These are phyloP conservation scores for Caenorhabditis uteleia DNA, from an alignment of 2,888 invertebrate species.

Conservation along the genomic window DNA sequence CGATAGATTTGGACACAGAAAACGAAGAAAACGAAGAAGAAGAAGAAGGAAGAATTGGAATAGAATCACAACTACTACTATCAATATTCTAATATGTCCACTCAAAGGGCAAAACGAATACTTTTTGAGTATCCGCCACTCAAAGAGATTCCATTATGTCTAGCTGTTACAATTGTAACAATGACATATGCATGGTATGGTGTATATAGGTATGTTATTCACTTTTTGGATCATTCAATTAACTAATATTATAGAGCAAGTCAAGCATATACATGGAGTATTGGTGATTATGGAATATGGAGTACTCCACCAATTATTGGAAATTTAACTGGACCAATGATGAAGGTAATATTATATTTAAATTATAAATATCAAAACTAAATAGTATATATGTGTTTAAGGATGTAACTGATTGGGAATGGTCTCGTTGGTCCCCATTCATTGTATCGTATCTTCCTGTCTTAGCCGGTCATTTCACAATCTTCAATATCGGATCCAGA, in stretches of 20 bases:
- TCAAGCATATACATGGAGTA: constrained; percentile 37
- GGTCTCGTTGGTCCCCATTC: constrained; percentile 66
- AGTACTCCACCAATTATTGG: constrained; percentile 40
- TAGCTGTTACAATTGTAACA: constrained; percentile 44
- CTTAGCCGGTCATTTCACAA: constrained; percentile 54
- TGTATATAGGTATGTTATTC: constrained; percentile 28
- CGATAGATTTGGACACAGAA: background rate
- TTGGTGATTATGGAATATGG: constrained; percentile 44
- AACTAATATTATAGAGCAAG: constrained; percentile 34
- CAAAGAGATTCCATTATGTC: constrained; percentile 62
- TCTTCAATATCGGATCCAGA: constrained; percentile 62
- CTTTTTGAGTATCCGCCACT: constrained; percentile 66
- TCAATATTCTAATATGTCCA: background rate
- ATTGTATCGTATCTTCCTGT: constrained; percentile 58
- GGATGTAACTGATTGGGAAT: constrained; percentile 70
- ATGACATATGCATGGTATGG: constrained; percentile 57
- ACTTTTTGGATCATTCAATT: background rate
- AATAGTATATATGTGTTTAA: constrained; percentile 22
- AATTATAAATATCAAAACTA: background rate
- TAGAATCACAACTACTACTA: too few relatives aligned
- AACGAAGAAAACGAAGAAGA: constrained; percentile 2
- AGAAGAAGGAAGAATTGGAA: constrained; percentile 9
- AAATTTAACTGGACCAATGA: constrained; percentile 25
- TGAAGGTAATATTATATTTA: constrained; percentile 55
- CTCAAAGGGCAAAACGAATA: background rate